phyloP scores from a whole-genome alignment of 2,797 vertebrate species.

The Hydrophis major region DNA sequence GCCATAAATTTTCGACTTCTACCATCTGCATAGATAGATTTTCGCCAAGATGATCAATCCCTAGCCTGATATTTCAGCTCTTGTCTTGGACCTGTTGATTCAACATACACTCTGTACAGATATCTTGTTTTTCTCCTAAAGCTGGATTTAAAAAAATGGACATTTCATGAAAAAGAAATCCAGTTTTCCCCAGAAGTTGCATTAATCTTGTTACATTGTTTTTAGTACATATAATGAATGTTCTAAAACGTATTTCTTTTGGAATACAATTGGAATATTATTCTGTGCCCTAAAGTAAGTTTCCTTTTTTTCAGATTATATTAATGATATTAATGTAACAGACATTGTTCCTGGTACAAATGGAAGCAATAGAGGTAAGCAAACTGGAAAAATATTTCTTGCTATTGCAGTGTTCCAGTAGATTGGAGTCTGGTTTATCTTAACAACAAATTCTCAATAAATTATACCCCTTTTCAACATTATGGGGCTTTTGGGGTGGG shows the following conservation, averaged over 20 bases:
- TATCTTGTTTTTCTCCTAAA: not conserved
- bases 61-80: not conserved
- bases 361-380: conserved; percentile 83
- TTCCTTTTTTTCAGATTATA: conserved; percentile 78
- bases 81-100: not conserved
- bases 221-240: not conserved
- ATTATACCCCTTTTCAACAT: not conserved
- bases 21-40: not conserved
- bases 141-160: not conserved
- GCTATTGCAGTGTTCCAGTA: not conserved
- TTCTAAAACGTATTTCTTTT: not conserved
- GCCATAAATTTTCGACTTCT: not conserved
- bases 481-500: not conserved
- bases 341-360: conserved; percentile 84
- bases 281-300: not conserved
- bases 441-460: not conserved
- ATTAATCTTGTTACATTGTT: not conserved
- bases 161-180: not conserved
- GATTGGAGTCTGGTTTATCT: not conserved
- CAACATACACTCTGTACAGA: not conserved
- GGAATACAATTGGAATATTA: not conserved
- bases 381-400: not conserved
- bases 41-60: not conserved
- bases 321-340: conserved; percentile 82
- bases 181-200: not conserved